Evolutionary conservation across 2,113 vertebrate species (phyloP).

Genomic region (Suricata suricatta): DNA sequence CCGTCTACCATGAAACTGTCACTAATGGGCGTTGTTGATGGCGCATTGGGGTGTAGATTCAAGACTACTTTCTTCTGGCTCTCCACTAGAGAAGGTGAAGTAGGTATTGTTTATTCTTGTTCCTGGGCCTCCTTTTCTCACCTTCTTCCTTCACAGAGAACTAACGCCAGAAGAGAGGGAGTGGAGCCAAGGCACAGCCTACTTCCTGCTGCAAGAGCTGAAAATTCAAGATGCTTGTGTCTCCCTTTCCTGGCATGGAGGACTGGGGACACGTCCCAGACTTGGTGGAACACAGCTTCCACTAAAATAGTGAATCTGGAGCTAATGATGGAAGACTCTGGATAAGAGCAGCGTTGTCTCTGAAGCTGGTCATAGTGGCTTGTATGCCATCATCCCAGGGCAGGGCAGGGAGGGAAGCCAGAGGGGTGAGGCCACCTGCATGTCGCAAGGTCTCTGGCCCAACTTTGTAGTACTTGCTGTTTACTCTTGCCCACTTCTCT

Average conservation of each 20-base stretch:
- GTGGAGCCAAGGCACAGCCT: not conserved
- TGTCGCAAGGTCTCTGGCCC: not conserved
- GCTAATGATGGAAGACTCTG: not conserved
- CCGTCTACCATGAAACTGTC: not conserved
- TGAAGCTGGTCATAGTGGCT: rapidly evolving
- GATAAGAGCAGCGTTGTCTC: too few relatives aligned
- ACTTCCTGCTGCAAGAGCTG: not conserved
- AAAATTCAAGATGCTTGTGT: not conserved
- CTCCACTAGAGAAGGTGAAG: not conserved
- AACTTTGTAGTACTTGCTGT: not conserved
- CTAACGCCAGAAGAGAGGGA: not conserved
- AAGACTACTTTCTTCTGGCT: not conserved
- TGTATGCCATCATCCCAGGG: rapidly evolving
- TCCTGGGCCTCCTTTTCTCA: not conserved
- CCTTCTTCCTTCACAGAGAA: not conserved
- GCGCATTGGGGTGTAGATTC: not conserved
- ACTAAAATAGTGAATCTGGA: not conserved
- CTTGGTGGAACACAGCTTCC: not conserved
- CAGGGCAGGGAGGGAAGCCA: too few relatives aligned
- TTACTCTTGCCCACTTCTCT: not conserved
- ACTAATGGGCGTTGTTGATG: not conserved
- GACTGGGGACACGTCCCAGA: too few relatives aligned
- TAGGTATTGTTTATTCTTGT: not conserved
- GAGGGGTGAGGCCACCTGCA: rapidly evolving
- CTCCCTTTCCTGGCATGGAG: not conserved